Evolutionary conservation across 2,797 vertebrate species (phyloP), one percentile per base, ranked within the genome.

Genomic region (Pantherophis vulpinus): DNA sequence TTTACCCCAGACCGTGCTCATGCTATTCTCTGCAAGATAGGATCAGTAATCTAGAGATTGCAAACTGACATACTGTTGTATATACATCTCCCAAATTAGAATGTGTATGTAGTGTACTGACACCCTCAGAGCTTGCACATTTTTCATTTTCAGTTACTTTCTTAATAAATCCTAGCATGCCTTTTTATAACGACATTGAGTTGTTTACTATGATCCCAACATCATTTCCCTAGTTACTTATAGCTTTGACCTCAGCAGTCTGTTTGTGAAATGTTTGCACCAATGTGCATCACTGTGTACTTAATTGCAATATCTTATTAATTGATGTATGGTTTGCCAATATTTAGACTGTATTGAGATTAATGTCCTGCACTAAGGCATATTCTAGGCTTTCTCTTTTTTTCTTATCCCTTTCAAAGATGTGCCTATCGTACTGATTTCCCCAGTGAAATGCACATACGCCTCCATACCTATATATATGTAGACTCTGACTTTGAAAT

Each of bases 401-500:
- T 87, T 12, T 37, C 58, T 91, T n/a, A 32, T 29, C 13, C 29
- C 14, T 58, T 12, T 37, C 47, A 11, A 87, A 23, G 18, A 37
- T 47, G n/a, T 93, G 37, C 16, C 20, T 25, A 25, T 88, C 37
- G 54, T 47, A 74, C 70, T 29, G 29, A 2, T 25, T 32, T 32
- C 23, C 32, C 51, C 51, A 51, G 27, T 88, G 66, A 47, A 83
- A 7, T 59, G 25, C 94, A 94, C 92, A 91, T 70, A 91, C 91
- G 61, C 70, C 4, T 70, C n/a, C 1, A 1, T 23, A 14, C 4
- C 42, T 16, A 60, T 63, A 63, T 23, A 14, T 10, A 37, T 20
- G n/a, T 42, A 42, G 10, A 58, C 37, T 12, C 54, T 29, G 20
- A n/a, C 87, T 92, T 54, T 91, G 88, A 29, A 94, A 87, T 87